Base-by-base conservation (phyloP, 35 echinoderm and acorn worm species). In the Anneissia japonica region DNA sequence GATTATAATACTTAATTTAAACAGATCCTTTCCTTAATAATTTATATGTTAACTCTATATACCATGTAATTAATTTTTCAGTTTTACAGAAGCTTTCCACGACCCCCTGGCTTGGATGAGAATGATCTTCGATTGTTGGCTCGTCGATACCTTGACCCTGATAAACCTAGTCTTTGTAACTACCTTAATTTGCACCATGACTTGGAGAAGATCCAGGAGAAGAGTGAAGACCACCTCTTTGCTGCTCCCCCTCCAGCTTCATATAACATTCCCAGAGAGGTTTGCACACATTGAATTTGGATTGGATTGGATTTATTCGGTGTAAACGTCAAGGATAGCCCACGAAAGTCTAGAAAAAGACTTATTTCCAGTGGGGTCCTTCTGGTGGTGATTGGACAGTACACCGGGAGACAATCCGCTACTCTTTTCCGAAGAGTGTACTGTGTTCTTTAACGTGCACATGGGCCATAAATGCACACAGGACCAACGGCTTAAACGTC, bases 161-260 rank as follows among this genome's bases (percentile, higher is more conserved):
- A 73, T 34, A 91, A 84, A 74, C 82, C 92, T 32, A 90, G 86
- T 40, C 88, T 97, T 19, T 90, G 92, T 30, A 93, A 93, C 83
- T 97, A 97, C 46, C 89, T 97, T 30, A 97, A 97, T 76, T 92
- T 97, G 46, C 92, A 97, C 87, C 88, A 93, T 72, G 95, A 97
- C 43, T 85, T 97, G 0, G 95, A 97, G 41, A 86, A 51, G 21
- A 85, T 85, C 72, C 91, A 97, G 80, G 86, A 56, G 0, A 86
- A 74, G 29, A 56, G 93, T n/a, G 89, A 86, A 33, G 95, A 97
- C 26, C 82, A 86, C 26, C 82, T 93, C 0, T 90, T 93, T 89
- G 88, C 87, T 72, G 74, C 41, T 11, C 38, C 82, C 39, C 88
- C 91, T 37, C 83, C 84, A 38, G 84, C 76, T 81, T 83, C 82